Conservation (phyloP, 2,888 invertebrate species). For the Monochamus alternatus region DNA sequence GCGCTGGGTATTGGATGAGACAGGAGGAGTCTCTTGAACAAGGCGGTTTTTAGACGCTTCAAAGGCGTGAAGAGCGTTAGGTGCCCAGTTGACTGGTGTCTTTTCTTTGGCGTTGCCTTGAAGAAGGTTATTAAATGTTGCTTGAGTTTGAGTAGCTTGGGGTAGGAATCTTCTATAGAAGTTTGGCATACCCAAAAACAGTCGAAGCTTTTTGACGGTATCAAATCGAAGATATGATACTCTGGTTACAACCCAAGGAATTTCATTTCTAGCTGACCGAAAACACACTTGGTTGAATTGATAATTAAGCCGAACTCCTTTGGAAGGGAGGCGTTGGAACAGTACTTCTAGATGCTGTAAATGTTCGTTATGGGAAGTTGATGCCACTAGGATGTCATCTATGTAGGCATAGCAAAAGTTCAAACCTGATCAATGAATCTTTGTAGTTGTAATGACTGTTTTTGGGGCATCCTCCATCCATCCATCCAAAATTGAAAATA, state of each 20-base stretch:
- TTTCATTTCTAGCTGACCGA: conserved; percentile 51
- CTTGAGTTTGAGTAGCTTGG: conserved; percentile 31
- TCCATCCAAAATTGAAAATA: too few species aligned
- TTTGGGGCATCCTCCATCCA: neutral
- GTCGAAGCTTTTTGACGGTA: conserved; percentile 24
- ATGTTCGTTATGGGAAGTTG: too few species aligned
- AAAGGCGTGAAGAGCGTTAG: conserved; percentile 26
- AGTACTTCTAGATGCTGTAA: conserved; percentile 54
- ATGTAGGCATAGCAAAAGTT: conserved; percentile 62
- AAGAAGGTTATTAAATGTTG: conserved; percentile 25
- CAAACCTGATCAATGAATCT: conserved; percentile 64
- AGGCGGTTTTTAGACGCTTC: neutral
- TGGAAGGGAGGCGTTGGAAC: neutral
- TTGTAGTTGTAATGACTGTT: conserved; percentile 53
- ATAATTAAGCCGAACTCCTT: conserved; percentile 36
- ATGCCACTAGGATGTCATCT: too few species aligned
- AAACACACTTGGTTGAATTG: conserved; percentile 62
- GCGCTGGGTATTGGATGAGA: neutral
- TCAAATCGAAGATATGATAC: conserved; percentile 43
- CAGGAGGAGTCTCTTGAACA: neutral
- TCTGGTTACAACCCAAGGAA: conserved; percentile 58
- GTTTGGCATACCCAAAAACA: conserved; percentile 40
- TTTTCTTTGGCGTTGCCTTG: conserved; percentile 30
- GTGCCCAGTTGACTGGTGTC: conserved; percentile 28
- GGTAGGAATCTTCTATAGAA: conserved; percentile 37